phyloP scores from a whole-genome alignment of 2,113 vertebrate species.

The Petrocephalus zakoni region DNA sequence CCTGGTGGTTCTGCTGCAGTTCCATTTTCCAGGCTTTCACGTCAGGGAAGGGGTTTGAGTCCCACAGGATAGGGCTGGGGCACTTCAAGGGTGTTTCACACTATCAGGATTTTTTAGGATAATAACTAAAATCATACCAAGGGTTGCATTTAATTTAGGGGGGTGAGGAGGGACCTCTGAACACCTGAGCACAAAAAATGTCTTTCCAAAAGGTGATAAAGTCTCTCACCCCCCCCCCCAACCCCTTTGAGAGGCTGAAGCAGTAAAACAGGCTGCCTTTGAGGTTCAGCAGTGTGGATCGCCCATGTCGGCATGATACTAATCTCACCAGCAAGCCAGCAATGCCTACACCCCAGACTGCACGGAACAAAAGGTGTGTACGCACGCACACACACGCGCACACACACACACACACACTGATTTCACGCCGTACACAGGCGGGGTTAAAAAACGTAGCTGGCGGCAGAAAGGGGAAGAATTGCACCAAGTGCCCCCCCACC shows the following conservation, averaged over 20 bases:
- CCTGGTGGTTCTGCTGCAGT: not conserved
- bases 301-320: not conserved
- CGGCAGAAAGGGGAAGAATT: slow-evolving; percentile 36
- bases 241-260: not conserved
- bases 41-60: not conserved
- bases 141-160: not conserved
- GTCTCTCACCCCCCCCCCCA: not conserved
- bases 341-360: not conserved
- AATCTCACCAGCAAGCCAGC: not conserved
- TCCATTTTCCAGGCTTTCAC: not conserved
- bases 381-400: not conserved
- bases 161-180: not conserved
- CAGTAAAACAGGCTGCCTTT: not conserved
- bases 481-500: slow-evolving; percentile 42
- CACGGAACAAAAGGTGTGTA: not conserved
- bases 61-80: not conserved
- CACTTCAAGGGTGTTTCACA: not conserved
- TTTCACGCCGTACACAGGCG: slow-evolving; percentile 16
- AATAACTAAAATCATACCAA: not conserved
- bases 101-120: not conserved
- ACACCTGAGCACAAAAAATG: not conserved
- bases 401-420: not conserved
- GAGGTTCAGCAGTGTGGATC: not conserved
- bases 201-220: not conserved
- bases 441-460: slow-evolving; percentile 35